These are phyloP conservation scores for Leptarthrus brevirostris DNA, from an alignment of 2,888 invertebrate genomes.

Conservation along the genomic window DNA sequence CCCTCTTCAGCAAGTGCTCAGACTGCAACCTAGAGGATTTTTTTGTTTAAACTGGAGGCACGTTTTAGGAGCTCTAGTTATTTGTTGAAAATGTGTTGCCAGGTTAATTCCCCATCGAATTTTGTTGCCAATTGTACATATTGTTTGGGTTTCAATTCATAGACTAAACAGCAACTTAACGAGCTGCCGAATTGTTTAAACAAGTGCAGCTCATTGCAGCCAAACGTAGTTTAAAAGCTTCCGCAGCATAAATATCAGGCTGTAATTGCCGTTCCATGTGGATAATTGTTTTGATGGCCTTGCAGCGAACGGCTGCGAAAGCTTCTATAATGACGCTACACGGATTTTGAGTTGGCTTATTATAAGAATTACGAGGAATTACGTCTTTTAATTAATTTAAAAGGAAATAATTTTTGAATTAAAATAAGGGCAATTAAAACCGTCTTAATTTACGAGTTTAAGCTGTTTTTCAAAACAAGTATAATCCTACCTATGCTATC, in stretches of 20 bases:
- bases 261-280: neutral
- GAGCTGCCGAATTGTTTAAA: slow-evolving; percentile 25
- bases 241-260: neutral
- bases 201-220: slow-evolving; percentile 32
- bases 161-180: slow-evolving; percentile 35
- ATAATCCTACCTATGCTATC: too few species aligned
- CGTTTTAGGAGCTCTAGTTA: slow-evolving; percentile 39
- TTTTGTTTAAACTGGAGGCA: slow-evolving; percentile 35
- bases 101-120: slow-evolving; percentile 34
- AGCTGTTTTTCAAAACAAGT: too few species aligned
- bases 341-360: too few species aligned
- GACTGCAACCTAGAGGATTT: slow-evolving; percentile 45
- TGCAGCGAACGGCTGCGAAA: neutral
- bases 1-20: slow-evolving; percentile 41
- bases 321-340: neutral
- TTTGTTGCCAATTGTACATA: slow-evolving; percentile 9
- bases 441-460: too few species aligned
- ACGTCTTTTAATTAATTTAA: too few species aligned
- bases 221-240: slow-evolving; percentile 33
- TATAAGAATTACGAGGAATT: too few species aligned
- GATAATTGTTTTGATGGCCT: neutral
- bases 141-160: slow-evolving; percentile 8
- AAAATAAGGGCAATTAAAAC: too few species aligned
- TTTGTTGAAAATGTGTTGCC: slow-evolving; percentile 29
- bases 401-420: too few species aligned